phyloP scores from a whole-genome alignment of 2,888 invertebrate species.

The Belgica antarctica region DNA sequence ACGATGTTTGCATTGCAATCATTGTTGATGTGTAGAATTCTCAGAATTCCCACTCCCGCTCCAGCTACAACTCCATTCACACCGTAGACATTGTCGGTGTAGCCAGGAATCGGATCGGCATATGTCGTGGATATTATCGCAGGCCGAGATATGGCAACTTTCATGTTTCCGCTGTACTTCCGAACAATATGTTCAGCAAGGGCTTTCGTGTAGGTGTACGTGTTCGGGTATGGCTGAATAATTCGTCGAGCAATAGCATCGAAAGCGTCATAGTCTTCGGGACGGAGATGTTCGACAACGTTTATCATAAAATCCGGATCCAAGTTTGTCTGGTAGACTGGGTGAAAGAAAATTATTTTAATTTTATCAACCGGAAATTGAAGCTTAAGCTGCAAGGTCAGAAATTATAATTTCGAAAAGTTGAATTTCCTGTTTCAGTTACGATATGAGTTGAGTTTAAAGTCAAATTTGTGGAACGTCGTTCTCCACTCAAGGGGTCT shows the following conservation, averaged over 20 bases:
- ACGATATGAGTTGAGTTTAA: too few species aligned
- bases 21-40: conserved; percentile 45
- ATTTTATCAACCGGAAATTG: not conserved
- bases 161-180: conserved; percentile 46
- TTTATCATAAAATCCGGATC: conserved; percentile 47
- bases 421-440: not conserved
- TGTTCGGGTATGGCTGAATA: conserved; percentile 48
- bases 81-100: conserved; percentile 40
- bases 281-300: conserved; percentile 45
- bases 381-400: too few species aligned
- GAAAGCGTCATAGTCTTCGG: conserved; percentile 15
- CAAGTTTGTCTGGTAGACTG: conserved; percentile 47
- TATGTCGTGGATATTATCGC: conserved; percentile 48
- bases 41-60: conserved; percentile 47
- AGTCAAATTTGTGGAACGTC: too few species aligned
- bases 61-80: conserved; percentile 46
- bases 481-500: too few species aligned
- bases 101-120: conserved; percentile 48
- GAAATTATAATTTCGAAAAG: too few species aligned
- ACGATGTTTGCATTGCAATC: conserved; percentile 45
- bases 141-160: conserved; percentile 47
- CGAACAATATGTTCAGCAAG: conserved; percentile 48
- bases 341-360: not conserved
- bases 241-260: conserved; percentile 46
- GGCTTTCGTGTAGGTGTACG: conserved; percentile 48